A percentile compares a stretch with the other conserved stretches of the same genome.
phyloP scores from a whole-genome alignment of 1,140 invertebrate genomes.

The Diplogasteroides magnus region DNA sequence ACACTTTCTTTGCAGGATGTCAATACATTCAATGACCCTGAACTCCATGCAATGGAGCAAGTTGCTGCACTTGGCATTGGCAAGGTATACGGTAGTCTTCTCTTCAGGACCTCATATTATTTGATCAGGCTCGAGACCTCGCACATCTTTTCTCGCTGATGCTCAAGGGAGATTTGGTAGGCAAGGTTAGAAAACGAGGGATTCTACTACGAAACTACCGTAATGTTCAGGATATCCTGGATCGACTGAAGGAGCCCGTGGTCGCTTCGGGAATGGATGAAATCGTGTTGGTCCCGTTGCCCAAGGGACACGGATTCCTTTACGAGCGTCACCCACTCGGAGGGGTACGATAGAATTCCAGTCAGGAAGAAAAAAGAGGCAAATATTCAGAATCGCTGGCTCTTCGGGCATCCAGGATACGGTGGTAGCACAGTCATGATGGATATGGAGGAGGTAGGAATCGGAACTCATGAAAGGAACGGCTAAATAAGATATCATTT shows the following conservation, averaged over 20 bases:
- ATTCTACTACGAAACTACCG: background rate
- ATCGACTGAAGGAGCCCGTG: conserved; percentile 34
- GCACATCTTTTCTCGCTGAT: conserved; percentile 42
- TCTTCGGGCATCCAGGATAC: conserved; percentile 47
- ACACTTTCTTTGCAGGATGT: conserved; percentile 22
- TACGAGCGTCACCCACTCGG: conserved; percentile 44
- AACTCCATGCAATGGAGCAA: conserved; percentile 43
- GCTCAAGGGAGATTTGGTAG: conserved; percentile 40
- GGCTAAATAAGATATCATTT: background rate
- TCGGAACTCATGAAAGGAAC: background rate
- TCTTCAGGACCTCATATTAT: background rate
- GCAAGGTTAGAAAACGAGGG: conserved; percentile 5
- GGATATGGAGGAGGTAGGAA: conserved; percentile 38
- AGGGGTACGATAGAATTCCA: conserved; percentile 6
- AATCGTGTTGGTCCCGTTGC: conserved; percentile 38
- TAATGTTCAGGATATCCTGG: conserved; percentile 27
- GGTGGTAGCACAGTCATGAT: conserved; percentile 47
- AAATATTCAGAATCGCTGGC: conserved; percentile 39
- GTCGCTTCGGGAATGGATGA: conserved; percentile 34
- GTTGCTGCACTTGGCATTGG: conserved; percentile 45
- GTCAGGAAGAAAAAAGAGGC: background rate
- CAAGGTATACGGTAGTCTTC: conserved; percentile 15
- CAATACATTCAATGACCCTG: conserved; percentile 46
- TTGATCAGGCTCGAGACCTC: conserved; percentile 34
- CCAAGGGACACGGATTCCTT: conserved; percentile 48